Evolutionary conservation across 2,888 invertebrate species (phyloP).

Genomic region (Mythimna loreyi): DNA sequence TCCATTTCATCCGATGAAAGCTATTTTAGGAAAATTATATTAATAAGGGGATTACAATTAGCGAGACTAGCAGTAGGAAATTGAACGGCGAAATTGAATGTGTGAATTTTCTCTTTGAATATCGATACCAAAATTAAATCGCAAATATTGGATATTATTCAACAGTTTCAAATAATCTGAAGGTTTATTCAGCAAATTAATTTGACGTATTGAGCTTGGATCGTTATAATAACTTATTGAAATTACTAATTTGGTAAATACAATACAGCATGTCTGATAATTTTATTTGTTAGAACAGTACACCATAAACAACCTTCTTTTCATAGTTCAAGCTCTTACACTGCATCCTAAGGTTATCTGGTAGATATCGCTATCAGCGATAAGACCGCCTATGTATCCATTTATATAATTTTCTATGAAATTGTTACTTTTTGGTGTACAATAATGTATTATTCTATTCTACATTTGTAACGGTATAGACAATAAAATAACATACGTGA

Average conservation of each 20-base stretch:
- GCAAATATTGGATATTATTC: not conserved
- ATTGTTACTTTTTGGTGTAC: too few species aligned
- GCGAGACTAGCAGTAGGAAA: not conserved
- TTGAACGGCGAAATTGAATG: not conserved
- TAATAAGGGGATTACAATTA: not conserved
- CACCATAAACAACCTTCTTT: too few species aligned
- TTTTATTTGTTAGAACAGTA: too few species aligned
- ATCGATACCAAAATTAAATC: not conserved
- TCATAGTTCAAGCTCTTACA: too few species aligned
- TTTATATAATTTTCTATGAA: too few species aligned
- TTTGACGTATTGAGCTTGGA: not conserved
- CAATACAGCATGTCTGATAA: too few species aligned
- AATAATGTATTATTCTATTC: too few species aligned
- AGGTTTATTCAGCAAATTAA: not conserved
- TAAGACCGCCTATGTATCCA: too few species aligned
- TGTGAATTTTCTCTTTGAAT: not conserved
- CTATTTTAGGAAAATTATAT: conserved; percentile 10
- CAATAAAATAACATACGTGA: not conserved
- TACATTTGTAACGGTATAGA: not conserved
- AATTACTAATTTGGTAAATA: not conserved
- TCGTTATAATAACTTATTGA: not conserved
- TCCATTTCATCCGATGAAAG: not conserved
- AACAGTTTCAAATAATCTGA: not conserved
- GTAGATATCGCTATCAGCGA: too few species aligned
- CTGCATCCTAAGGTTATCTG: too few species aligned